A percentile compares a stretch with the other conserved stretches of the same genome.
Conservation (phyloP, 2,888 invertebrate species). For the Brenthis hecate region DNA sequence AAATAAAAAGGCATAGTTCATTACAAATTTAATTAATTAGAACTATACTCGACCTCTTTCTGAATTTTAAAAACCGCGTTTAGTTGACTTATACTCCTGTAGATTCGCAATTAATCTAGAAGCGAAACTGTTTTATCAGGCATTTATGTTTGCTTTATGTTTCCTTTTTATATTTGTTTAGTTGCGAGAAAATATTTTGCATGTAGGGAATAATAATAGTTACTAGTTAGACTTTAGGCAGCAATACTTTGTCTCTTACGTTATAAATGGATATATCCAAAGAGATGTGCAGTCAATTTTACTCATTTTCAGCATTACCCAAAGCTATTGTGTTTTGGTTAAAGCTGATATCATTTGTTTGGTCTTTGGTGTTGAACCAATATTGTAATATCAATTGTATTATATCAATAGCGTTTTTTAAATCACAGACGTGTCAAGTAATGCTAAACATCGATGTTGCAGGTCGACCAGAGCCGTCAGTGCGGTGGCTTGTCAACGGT, state of each 20-base stretch:
- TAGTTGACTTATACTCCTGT: constrained; percentile 25
- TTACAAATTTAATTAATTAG: constrained; percentile 33
- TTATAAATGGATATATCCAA: no score
- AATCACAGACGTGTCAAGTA: no score
- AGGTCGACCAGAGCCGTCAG: constrained; percentile 91
- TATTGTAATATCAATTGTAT: no score
- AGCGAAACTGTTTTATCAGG: constrained; percentile 21
- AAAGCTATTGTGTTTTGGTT: no score
- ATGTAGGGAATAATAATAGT: no score
- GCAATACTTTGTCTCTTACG: no score
- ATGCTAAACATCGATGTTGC: constrained; percentile 29
- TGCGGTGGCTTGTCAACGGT: constrained; percentile 92
- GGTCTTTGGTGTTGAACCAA: no score
- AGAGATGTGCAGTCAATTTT: no score
- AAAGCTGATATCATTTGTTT: no score
- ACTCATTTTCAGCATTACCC: no score
- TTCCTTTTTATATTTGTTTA: constrained; percentile 1
- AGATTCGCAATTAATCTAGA: constrained; percentile 23
- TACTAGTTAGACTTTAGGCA: no score
- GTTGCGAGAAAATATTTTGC: background rate
- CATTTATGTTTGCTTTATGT: constrained; percentile 13
- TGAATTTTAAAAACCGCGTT: constrained; percentile 30
- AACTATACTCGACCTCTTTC: constrained; percentile 32
- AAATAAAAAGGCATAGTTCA: constrained; percentile 31
- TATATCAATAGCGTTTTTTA: no score